phyloP scores from a whole-genome alignment of 2,797 vertebrate genomes.

The Macropodus opercularis region DNA sequence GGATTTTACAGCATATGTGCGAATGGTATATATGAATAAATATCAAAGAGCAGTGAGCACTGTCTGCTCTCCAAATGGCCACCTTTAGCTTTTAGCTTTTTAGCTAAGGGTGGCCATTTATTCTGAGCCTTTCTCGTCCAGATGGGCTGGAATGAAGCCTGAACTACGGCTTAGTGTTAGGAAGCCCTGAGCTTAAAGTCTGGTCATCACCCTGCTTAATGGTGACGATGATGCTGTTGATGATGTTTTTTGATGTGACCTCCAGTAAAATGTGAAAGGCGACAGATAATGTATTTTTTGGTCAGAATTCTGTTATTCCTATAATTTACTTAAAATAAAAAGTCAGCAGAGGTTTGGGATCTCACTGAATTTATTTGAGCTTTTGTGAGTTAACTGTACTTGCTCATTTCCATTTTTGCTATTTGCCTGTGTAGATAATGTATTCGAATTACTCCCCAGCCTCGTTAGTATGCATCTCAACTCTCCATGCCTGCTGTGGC shows the following conservation, averaged over 20 bases:
- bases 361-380: conserved; percentile 9
- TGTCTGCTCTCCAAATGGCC: conserved; percentile 12
- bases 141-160: conserved; percentile 68
- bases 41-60: conserved; percentile 2
- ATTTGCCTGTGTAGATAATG: neutral
- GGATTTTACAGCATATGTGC: neutral
- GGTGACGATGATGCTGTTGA: conserved; percentile 43
- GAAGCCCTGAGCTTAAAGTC: conserved; percentile 41
- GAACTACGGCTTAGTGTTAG: conserved; percentile 60
- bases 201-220: conserved; percentile 43
- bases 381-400: conserved; percentile 21
- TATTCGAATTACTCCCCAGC: conserved; percentile 32
- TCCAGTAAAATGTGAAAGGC: conserved; percentile 38
- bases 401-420: neutral
- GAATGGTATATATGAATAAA: no score
- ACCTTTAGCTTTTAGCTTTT: no score
- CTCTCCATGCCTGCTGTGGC: conserved; percentile 48
- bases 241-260: conserved; percentile 54
- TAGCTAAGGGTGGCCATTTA: conserved; percentile 59
- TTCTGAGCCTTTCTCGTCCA: conserved; percentile 57
- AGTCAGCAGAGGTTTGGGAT: neutral
- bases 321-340: conserved; percentile 6
- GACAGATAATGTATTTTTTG: conserved; percentile 27
- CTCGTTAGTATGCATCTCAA: conserved; percentile 61
- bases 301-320: conserved; percentile 15